phyloP scores from a whole-genome alignment of 2,888 invertebrate genomes.

The Zygogramma bicolorata region DNA sequence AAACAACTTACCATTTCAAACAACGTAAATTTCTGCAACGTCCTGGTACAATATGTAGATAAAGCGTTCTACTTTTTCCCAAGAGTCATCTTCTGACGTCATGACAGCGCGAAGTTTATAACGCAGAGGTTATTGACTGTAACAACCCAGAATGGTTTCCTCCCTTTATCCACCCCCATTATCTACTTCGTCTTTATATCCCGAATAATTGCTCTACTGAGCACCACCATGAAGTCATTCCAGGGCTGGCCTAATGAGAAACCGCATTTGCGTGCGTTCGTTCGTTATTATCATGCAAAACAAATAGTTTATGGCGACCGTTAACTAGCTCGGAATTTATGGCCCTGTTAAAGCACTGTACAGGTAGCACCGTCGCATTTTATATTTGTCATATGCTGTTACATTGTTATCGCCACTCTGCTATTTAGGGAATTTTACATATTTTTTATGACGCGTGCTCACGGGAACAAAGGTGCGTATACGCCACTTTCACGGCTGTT shows the following conservation, averaged over 20 bases:
- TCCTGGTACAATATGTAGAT: no score
- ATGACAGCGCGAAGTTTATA: no score
- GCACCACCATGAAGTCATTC: conserved; percentile 35
- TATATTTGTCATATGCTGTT: conserved; percentile 48
- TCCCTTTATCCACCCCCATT: neutral
- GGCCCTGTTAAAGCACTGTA: conserved; percentile 40
- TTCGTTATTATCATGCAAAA: conserved; percentile 47
- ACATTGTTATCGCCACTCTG: conserved; percentile 22
- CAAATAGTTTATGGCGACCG: conserved; percentile 46
- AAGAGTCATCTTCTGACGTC: no score
- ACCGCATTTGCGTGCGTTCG: conserved; percentile 42
- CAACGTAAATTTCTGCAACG: no score
- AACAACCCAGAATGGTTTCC: neutral
- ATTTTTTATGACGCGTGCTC: neutral
- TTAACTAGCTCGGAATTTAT: conserved; percentile 43
- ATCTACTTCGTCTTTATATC: neutral
- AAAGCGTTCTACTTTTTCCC: no score
- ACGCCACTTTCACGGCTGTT: neutral
- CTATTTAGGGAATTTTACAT: conserved; percentile 6
- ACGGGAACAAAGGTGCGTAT: neutral
- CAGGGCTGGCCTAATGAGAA: conserved; percentile 41
- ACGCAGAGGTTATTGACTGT: neutral
- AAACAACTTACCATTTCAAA: no score
- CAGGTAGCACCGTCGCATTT: conserved; percentile 31
- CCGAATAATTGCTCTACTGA: neutral